Conservation (phyloP, 2,888 invertebrate species). For the Ochropacha duplaris region DNA sequence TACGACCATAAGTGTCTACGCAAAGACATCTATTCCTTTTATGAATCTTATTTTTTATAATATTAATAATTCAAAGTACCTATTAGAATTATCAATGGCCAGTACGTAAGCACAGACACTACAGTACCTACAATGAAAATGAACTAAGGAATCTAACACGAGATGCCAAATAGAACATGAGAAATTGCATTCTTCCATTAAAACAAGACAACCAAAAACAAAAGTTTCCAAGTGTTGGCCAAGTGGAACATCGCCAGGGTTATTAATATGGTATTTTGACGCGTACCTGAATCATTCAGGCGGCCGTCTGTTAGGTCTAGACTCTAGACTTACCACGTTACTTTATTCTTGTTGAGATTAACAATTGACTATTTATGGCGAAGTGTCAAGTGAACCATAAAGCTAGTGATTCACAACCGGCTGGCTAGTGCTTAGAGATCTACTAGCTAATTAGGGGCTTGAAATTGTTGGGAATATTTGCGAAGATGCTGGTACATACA, state of each 20-base stretch:
- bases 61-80: background rate
- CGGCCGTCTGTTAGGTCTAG: constrained; percentile 7
- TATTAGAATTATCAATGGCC: background rate
- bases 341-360: constrained; percentile 34
- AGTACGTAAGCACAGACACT: too few species aligned
- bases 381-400: constrained; percentile 17
- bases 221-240: constrained; percentile 23
- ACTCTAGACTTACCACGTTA: constrained; percentile 6
- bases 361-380: constrained; percentile 33
- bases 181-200: constrained; percentile 1
- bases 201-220: background rate
- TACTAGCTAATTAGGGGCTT: background rate
- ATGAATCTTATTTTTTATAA: too few species aligned
- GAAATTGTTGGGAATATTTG: background rate
- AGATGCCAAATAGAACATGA: background rate
- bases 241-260: constrained; percentile 53
- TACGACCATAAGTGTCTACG: too few species aligned
- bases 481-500: background rate
- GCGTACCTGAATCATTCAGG: constrained; percentile 22
- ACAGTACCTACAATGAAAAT: background rate
- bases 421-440: background rate
- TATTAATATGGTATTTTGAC: constrained; percentile 41
- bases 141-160: background rate
- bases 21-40: too few species aligned
- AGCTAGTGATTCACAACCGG: constrained; percentile 22